A percentile compares a stretch with the other conserved stretches of the same genome.
phyloP scores from a whole-genome alignment of 1,140 invertebrate genomes.

The Sogatella furcifera region DNA sequence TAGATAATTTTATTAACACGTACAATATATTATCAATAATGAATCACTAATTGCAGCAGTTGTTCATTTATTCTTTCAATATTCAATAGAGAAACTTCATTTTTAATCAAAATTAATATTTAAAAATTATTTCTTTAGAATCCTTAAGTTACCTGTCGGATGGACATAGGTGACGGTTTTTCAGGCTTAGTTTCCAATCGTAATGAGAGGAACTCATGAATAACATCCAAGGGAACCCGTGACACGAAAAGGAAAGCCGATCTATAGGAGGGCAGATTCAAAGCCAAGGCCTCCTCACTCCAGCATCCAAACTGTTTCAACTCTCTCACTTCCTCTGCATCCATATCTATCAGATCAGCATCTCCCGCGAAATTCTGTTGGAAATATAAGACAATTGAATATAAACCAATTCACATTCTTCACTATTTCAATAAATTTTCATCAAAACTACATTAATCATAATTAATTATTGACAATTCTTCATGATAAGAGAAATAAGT shows the following conservation, averaged over 20 bases:
- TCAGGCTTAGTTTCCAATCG: constrained; percentile 71
- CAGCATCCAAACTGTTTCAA: constrained; percentile 58
- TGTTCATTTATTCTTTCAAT: constrained; percentile 5
- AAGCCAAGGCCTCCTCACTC: constrained; percentile 57
- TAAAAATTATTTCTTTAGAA: neutral
- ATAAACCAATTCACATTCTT: too few relatives aligned
- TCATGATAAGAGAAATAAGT: too few relatives aligned
- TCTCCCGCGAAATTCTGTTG: neutral
- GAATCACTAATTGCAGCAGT: too few relatives aligned
- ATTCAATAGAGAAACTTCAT: neutral
- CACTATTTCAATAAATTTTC: too few relatives aligned
- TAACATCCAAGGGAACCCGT: constrained; percentile 69
- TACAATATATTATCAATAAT: too few relatives aligned
- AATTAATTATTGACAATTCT: too few relatives aligned
- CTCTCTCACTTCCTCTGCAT: constrained; percentile 35
- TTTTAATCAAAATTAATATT: neutral
- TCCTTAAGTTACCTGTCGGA: constrained; percentile 56
- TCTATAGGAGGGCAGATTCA: constrained; percentile 74
- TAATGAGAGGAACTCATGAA: constrained; percentile 78
- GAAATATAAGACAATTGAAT: too few relatives aligned
- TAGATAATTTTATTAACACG: too few relatives aligned
- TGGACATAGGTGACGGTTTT: constrained; percentile 72
- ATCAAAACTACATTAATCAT: too few relatives aligned
- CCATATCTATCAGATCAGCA: neutral
- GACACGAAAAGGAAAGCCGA: constrained; percentile 75